Conservation (phyloP, 2,113 vertebrate species). For the Dasyurus viverrinus region DNA sequence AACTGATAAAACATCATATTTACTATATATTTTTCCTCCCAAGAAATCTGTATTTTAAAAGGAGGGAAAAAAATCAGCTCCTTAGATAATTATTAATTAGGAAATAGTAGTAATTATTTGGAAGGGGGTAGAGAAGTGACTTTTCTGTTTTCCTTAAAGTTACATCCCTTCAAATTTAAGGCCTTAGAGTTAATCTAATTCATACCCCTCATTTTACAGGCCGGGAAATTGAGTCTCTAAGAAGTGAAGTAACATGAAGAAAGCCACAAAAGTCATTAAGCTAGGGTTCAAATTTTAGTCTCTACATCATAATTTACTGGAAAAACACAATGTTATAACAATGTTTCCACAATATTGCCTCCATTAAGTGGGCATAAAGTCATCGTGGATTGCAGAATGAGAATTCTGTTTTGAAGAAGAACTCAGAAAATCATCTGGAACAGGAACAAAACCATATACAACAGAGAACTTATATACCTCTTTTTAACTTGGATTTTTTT, state of each 20-base stretch:
- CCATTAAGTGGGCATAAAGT: not conserved
- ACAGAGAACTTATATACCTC: not conserved
- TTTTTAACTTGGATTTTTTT: constrained; percentile 1
- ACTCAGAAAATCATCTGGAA: not conserved
- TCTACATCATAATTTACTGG: not conserved
- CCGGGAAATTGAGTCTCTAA: not conserved
- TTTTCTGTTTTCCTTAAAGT: not conserved
- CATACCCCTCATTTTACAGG: not conserved
- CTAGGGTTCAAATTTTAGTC: not conserved
- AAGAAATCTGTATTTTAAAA: not conserved
- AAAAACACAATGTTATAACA: not conserved
- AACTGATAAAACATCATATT: not conserved
- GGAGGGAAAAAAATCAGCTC: not conserved
- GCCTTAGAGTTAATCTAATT: too few relatives aligned
- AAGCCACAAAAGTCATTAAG: not conserved
- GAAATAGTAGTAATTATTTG: not conserved
- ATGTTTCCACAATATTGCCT: not conserved
- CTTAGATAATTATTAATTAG: not conserved
- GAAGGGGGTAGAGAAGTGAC: not conserved
- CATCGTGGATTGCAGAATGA: not conserved
- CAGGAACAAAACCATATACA: not conserved
- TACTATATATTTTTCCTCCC: not conserved
- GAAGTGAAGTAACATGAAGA: not conserved
- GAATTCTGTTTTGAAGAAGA: not conserved
- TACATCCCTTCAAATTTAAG: not conserved